Percentiles rank a stretch among this genome's conserved stretches.
Evolutionary conservation across 2,888 invertebrate species (phyloP).

Genomic region (Nasonia oneida): DNA sequence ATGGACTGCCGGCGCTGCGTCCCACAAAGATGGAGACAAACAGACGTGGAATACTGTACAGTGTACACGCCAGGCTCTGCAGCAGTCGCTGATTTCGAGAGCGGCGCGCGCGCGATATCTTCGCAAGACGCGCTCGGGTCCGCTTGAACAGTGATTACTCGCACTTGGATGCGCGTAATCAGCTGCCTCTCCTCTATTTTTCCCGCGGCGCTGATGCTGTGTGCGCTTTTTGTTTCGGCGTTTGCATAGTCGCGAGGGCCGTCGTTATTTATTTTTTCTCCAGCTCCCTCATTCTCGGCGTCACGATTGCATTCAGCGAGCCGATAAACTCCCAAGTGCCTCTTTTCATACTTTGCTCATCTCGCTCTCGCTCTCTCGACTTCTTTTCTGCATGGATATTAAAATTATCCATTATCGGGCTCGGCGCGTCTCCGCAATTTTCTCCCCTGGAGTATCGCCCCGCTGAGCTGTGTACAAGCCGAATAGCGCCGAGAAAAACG

Average conservation of each 20-base stretch:
- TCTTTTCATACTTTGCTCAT: constrained; percentile 20
- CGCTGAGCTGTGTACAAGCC: neutral
- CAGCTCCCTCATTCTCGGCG: neutral
- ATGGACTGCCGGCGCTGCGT: neutral
- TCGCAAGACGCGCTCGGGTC: neutral
- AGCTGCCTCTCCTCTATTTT: neutral
- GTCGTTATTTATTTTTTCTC: neutral
- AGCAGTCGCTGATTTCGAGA: neutral
- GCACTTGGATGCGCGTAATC: neutral
- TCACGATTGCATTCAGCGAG: constrained; percentile 26
- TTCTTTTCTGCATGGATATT: constrained; percentile 35
- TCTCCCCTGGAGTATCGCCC: neutral
- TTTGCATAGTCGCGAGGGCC: neutral
- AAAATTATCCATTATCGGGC: constrained; percentile 38
- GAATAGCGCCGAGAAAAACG: neutral
- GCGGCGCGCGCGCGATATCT: neutral
- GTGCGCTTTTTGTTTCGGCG: neutral
- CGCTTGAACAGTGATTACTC: constrained; percentile 6
- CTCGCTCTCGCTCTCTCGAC: neutral
- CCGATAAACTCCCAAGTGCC: constrained; percentile 6
- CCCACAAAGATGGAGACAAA: neutral
- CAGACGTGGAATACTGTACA: neutral
- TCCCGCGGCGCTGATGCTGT: neutral
- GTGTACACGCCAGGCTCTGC: neutral
- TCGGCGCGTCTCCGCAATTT: constrained; percentile 3